Percentiles rank a stretch among this genome's conserved stretches.
Conservation (phyloP, 1,140 invertebrate genomes). For the Hypsibius dujardini region DNA sequence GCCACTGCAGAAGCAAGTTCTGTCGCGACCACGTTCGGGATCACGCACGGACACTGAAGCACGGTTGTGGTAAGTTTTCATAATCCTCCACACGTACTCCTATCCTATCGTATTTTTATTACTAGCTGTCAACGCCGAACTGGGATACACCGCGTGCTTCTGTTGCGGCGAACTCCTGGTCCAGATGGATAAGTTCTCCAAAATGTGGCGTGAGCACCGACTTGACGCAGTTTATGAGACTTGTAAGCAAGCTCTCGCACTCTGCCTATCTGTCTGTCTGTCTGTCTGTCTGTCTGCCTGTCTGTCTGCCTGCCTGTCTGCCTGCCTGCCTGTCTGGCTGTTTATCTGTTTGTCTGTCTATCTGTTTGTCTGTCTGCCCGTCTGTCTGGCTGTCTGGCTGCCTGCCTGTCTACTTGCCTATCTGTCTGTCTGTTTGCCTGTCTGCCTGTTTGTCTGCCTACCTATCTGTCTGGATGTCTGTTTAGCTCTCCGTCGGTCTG, state of each 20-base stretch:
- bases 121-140: background rate
- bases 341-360: too few relatives aligned
- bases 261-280: too few relatives aligned
- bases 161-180: background rate
- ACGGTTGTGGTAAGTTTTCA: constrained; percentile 1
- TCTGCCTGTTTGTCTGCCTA: too few relatives aligned
- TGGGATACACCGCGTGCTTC: constrained; percentile 5
- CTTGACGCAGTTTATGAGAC: constrained; percentile 4
- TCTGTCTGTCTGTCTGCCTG: too few relatives aligned
- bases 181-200: background rate
- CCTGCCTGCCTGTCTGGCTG: too few relatives aligned
- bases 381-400: too few relatives aligned
- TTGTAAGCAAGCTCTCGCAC: background rate
- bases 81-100: background rate
- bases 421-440: too few relatives aligned
- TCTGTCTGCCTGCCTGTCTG: too few relatives aligned
- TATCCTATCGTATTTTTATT: background rate
- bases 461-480: too few relatives aligned
- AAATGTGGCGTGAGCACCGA: background rate
- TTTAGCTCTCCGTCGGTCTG: too few relatives aligned
- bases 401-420: too few relatives aligned
- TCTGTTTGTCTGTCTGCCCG: too few relatives aligned
- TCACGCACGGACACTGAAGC: background rate
- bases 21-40: background rate
- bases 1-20: background rate